Conservation (phyloP, 2,888 invertebrate species). For the Asteroscopus sphinx region DNA sequence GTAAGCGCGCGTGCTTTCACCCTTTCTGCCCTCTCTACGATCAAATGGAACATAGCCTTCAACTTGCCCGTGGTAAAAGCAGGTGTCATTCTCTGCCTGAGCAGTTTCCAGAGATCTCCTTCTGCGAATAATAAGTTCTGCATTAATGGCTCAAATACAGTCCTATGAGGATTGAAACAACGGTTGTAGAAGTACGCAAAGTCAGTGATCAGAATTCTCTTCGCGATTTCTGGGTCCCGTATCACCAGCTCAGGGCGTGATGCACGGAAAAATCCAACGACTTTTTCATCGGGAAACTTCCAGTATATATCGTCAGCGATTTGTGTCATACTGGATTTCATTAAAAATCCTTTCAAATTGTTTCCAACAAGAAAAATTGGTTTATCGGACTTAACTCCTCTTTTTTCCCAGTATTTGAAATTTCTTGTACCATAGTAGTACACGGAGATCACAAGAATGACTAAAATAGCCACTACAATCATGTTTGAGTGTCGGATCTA, state of each 20-base stretch:
- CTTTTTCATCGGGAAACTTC: slow-evolving; percentile 64
- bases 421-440: slow-evolving; percentile 48
- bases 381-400: slow-evolving; percentile 46
- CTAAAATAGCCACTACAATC: slow-evolving; percentile 31
- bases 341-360: slow-evolving; percentile 13
- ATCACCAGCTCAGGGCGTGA: slow-evolving; percentile 63
- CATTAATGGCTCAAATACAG: slow-evolving; percentile 60
- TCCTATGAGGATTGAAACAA: slow-evolving; percentile 58
- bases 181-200: slow-evolving; percentile 37
- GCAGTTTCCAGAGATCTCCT: slow-evolving; percentile 70
- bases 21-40: slow-evolving; percentile 66
- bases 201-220: slow-evolving; percentile 61
- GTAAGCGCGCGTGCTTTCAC: slow-evolving; percentile 52
- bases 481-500: slow-evolving; percentile 2
- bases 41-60: slow-evolving; percentile 71
- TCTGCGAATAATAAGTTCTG: slow-evolving; percentile 67
- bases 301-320: slow-evolving; percentile 53
- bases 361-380: slow-evolving; percentile 44
- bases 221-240: slow-evolving; percentile 65
- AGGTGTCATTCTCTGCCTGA: slow-evolving; percentile 68
- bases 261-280: slow-evolving; percentile 66
- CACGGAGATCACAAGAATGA: slow-evolving; percentile 22
- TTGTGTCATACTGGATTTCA: slow-evolving; percentile 33
- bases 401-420: slow-evolving; percentile 54
- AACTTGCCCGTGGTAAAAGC: slow-evolving; percentile 68